phyloP scores from a whole-genome alignment of 2,113 vertebrate genomes.

The Aythya baeri region DNA sequence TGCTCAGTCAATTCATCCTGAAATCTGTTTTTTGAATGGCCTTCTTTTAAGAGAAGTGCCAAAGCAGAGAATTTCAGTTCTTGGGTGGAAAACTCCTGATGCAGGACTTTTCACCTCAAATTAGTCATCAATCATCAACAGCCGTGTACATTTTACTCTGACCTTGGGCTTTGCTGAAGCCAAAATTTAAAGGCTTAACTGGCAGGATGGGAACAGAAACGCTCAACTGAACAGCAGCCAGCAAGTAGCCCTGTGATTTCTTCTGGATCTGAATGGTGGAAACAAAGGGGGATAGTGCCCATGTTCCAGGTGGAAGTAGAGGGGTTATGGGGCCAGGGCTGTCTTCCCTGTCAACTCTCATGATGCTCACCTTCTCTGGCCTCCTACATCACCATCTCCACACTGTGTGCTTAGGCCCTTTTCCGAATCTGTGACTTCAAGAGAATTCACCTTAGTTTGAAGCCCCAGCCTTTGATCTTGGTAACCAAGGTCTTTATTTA shows the following conservation, averaged over 20 bases:
- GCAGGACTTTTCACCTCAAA: conserved; percentile 31
- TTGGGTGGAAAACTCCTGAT: conserved; percentile 10
- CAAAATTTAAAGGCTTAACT: background rate
- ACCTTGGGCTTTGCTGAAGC: background rate
- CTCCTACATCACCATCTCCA: background rate
- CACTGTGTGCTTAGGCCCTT: background rate
- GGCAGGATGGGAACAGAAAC: background rate
- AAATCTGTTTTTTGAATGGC: background rate
- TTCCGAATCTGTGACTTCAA: conserved; percentile 17
- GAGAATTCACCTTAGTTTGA: background rate
- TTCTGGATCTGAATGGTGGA: conserved; percentile 9
- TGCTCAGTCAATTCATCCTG: background rate
- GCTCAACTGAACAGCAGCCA: fast-evolving
- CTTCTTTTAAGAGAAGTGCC: background rate
- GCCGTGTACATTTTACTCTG: background rate
- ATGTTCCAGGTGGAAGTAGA: background rate
- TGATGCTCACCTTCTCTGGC: background rate
- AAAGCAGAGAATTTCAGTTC: background rate
- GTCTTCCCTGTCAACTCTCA: background rate
- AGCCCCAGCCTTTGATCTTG: conserved; percentile 39
- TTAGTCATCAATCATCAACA: background rate
- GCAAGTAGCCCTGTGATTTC: background rate
- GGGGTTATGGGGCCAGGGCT: background rate
- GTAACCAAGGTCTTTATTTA: conserved; percentile 19
- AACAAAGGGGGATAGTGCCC: background rate